Percentiles rank a stretch among this genome's conserved stretches.
Evolutionary conservation across 92 coral and sea anemone species (phyloP).

Genomic region (Galaxea fascicularis): DNA sequence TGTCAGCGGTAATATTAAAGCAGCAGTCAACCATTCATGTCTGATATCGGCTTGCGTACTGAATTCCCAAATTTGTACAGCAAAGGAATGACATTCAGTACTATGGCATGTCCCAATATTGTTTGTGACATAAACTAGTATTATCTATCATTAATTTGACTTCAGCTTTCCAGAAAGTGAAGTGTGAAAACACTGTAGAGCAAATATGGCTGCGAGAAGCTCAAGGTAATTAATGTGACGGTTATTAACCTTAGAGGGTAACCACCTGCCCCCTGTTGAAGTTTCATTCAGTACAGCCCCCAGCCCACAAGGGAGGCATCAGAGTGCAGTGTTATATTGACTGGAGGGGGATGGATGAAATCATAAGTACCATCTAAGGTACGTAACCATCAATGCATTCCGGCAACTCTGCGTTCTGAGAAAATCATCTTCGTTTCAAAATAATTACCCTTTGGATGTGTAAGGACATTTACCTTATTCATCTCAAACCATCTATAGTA

Average conservation of each 20-base stretch:
- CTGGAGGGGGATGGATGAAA: conserved; percentile 35
- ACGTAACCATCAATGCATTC: conserved; percentile 48
- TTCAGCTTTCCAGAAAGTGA: conserved; percentile 55
- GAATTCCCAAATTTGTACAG: conserved; percentile 58
- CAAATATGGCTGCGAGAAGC: conserved; percentile 59
- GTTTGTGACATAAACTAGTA: conserved; percentile 59
- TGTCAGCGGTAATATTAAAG: conserved; percentile 55
- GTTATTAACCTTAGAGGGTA: conserved; percentile 18
- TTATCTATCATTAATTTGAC: conserved; percentile 68
- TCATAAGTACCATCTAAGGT: conserved; percentile 35
- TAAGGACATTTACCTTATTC: conserved; percentile 38
- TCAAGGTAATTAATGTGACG: conserved; percentile 35
- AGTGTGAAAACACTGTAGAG: conserved; percentile 49
- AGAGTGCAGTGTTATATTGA: conserved; percentile 52
- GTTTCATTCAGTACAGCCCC: conserved; percentile 55
- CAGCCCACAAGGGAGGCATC: conserved; percentile 65
- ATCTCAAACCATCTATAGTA: conserved; percentile 45
- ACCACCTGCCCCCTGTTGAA: conserved; percentile 57
- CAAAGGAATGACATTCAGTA: conserved; percentile 21
- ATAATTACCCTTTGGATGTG: conserved; percentile 37
- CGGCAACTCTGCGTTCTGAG: conserved; percentile 29
- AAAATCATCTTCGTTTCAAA: conserved; percentile 41
- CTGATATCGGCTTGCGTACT: conserved; percentile 40
- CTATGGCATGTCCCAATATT: conserved; percentile 74
- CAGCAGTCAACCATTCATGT: conserved; percentile 66